Evolutionary conservation across 2,888 invertebrate genomes (phyloP), one percentile per base, ranked within the genome.

Genomic region (Heliconius ismenius): DNA sequence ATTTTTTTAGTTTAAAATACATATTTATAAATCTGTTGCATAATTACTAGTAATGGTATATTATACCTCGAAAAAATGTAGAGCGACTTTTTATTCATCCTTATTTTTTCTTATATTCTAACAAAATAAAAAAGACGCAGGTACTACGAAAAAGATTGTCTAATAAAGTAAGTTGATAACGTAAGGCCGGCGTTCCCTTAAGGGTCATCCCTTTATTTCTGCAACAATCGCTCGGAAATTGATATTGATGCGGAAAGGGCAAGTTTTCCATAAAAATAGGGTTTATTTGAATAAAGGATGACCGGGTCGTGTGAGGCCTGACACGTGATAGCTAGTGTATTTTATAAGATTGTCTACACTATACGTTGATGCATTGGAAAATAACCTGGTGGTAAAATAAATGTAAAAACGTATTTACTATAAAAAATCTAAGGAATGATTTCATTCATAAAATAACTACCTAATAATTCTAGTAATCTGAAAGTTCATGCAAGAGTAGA

Each of bases 261-360:
- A 92, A 88, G 89, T 91, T 93, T 93, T 94, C 93, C 93, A 94
- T 94, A 93, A 94, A 94, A 94, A 93, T 93, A 93, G 93, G 93
- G 93, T 93, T 93, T 93, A 94, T 94, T 94, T 94, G 92, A 94
- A 94, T 94, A 94, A 94, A 92, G 92, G 93, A 94, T 93, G 91
- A 88, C 89, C 89, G 89, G 88, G 81, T 86, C 87, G 89, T 83
- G 85, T 83, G 88, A 87, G 89, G 84, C 83, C 88, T 88, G 92
- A 91, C 91, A 89, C 86, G 88, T 83, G 87, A 88, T 88, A 87
- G 88, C 84, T 85, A 82, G 86, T 88, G 81, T 90, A 88, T 88
- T 91, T 91, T 91, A 92, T 91, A 91, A 92, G 89, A 91, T 91
- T 90, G 90, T 90, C 88, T 86, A 83, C 85, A 74, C 81, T 81